Evolutionary conservation across 2,888 invertebrate genomes (phyloP), one percentile per base, ranked within the genome.

Genomic region (Cacoxenus indagator): DNA sequence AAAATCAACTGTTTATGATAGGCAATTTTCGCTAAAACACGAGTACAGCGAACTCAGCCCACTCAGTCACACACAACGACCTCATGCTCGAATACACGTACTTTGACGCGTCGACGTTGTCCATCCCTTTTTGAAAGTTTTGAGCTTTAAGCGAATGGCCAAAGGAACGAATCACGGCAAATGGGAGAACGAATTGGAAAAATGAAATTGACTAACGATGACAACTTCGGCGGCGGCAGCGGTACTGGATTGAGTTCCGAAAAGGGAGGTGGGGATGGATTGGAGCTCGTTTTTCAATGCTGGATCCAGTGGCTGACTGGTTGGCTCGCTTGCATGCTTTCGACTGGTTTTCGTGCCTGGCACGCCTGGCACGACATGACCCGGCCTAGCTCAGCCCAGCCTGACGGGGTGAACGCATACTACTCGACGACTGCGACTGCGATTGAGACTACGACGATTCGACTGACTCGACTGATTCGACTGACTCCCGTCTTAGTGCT

Each of bases 311-410:
- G 51, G 51, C 24, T 64, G 64, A 14, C 29, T 64, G 29, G 48
- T 9, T 46, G 46, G 29, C 27, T 46, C 57, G 67, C 46, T 71
- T 37, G 37, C 61, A 65, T 66, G 64, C 57, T 69, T n/a, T n/a
- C n/a, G 69, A 69, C 54, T 71, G 67, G 72, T 57, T 72, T 72
- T 82, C 76, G 84, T 84, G 80, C 81, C 81, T 74, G 84, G 81
- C 79, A 84, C 83, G 80, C 81, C 81, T 74, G 84, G 81, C 79
- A 84, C 83, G 79, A 76, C 65, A 65, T 51, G 43, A 69, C 69
- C 72, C 75, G 75, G 69, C 70, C 46, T 45, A 62, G 48, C 67
- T 65, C 48, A 37, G 70, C 68, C 66, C 54, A 31, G 70, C 68
- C 73, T 74, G 75, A 68, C 71, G 51, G 37, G 67, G 61, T 62